A percentile compares a stretch with the other conserved stretches of the same genome.
Evolutionary conservation across 2,888 invertebrate genomes (phyloP).

Genomic region (Leptarthrus brevirostris): DNA sequence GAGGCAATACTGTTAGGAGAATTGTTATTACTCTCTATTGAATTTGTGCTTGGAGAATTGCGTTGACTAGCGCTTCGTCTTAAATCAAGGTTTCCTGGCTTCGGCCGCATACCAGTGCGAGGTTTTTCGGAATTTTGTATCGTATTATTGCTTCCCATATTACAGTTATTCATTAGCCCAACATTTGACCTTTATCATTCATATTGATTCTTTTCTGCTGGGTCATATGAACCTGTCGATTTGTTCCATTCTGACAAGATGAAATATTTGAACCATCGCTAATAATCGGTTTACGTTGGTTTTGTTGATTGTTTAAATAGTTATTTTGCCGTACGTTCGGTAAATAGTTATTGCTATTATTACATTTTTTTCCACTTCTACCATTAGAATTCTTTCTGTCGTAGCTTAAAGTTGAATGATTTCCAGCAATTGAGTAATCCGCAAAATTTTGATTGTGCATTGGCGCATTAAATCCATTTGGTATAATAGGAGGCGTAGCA

Average conservation of each 20-base stretch:
- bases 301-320: too few relatives aligned
- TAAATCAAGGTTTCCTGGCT: constrained; percentile 62
- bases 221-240: constrained; percentile 25
- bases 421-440: constrained; percentile 40
- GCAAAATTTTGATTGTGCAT: constrained; percentile 40
- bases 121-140: constrained; percentile 55
- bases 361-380: constrained; percentile 43
- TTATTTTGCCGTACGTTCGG: constrained; percentile 30
- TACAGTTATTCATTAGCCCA: constrained; percentile 47
- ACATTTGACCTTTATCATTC: constrained; percentile 11
- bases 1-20: constrained; percentile 66
- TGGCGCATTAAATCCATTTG: constrained; percentile 59
- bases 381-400: constrained; percentile 35
- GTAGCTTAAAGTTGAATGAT: constrained; percentile 31
- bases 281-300: constrained; percentile 24
- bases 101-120: constrained; percentile 58
- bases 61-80: constrained; percentile 65
- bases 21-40: constrained; percentile 66
- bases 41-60: constrained; percentile 66
- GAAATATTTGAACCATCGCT: constrained; percentile 5
- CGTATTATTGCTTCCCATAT: constrained; percentile 52
- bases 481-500: constrained; percentile 64
- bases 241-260: constrained; percentile 1
- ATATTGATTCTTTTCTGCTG: constrained; percentile 1
- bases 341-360: constrained; percentile 53